Percentiles rank a stretch among this genome's conserved stretches.
Conservation (phyloP, 2,888 invertebrate genomes). For the Drosophila mulleri region DNA sequence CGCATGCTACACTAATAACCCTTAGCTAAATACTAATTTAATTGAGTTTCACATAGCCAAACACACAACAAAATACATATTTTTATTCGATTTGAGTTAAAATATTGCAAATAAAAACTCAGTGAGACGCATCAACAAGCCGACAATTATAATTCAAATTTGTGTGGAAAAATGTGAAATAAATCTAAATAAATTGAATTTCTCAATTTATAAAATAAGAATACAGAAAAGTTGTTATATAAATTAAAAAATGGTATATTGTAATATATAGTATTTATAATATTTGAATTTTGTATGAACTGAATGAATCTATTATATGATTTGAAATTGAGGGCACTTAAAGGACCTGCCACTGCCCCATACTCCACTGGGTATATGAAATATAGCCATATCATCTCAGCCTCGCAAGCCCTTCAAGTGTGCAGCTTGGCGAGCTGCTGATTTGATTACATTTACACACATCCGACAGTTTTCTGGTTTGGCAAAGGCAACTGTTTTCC, state of each 20-base stretch:
- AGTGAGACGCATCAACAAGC: neutral
- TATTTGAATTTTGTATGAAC: too few relatives aligned
- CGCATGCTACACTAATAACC: neutral
- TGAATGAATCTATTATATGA: too few relatives aligned
- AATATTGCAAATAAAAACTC: neutral
- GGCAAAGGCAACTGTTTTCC: slow-evolving; percentile 68
- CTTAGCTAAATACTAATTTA: slow-evolving; percentile 1
- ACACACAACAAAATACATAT: neutral
- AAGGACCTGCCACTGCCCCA: too few relatives aligned
- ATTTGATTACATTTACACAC: slow-evolving; percentile 68
- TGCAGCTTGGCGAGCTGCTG: slow-evolving; percentile 43
- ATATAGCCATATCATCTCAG: slow-evolving; percentile 5
- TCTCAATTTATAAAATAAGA: neutral
- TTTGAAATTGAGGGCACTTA: too few relatives aligned
- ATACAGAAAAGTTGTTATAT: neutral
- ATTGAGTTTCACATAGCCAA: neutral
- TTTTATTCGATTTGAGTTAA: neutral
- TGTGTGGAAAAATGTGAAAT: neutral
- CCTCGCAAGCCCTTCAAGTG: slow-evolving; percentile 20
- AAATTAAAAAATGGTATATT: neutral
- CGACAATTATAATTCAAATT: neutral
- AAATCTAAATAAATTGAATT: slow-evolving; percentile 1
- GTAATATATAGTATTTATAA: too few relatives aligned
- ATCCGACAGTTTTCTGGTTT: slow-evolving; percentile 68
- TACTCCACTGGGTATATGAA: neutral